These are phyloP conservation scores for Mystacides longicornis DNA, from an alignment of 2,888 invertebrate species.

Conservation along the genomic window DNA sequence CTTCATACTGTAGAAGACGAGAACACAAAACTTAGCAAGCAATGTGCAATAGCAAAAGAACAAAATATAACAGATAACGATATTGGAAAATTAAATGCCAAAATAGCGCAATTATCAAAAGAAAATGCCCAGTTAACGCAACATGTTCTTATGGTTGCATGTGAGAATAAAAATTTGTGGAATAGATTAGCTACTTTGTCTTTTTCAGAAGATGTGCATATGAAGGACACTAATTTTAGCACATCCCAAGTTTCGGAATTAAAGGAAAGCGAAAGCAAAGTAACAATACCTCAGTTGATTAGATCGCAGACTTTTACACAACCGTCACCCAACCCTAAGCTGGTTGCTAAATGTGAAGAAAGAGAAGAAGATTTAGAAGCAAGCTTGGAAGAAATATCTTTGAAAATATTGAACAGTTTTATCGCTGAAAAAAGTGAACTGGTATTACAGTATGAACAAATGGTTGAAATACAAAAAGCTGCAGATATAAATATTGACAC, in stretches of 20 bases:
- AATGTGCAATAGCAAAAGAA: slow-evolving; percentile 28
- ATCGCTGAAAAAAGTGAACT: slow-evolving; percentile 61
- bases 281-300: slow-evolving; percentile 38
- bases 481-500: slow-evolving; percentile 52
- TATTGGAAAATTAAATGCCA: slow-evolving; percentile 46
- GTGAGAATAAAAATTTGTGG: slow-evolving; percentile 77
- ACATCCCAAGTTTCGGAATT: neutral
- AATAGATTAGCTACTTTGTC: slow-evolving; percentile 59
- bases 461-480: slow-evolving; percentile 54
- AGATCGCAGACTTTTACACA: slow-evolving; percentile 62
- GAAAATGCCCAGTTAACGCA: slow-evolving; percentile 71
- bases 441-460: slow-evolving; percentile 61
- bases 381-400: slow-evolving; percentile 71
- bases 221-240: neutral
- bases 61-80: slow-evolving; percentile 35
- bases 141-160: slow-evolving; percentile 73
- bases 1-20: slow-evolving; percentile 66
- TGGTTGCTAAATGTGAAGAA: slow-evolving; percentile 48
- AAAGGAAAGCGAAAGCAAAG: neutral
- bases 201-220: slow-evolving; percentile 37
- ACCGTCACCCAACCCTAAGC: slow-evolving; percentile 51
- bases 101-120: slow-evolving; percentile 61
- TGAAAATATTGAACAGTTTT: slow-evolving; percentile 62
- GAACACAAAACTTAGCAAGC: slow-evolving; percentile 56
- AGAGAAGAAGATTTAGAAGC: slow-evolving; percentile 50